Conservation (phyloP, 1,140 invertebrate genomes). For the Drosophila sp. region DNA sequence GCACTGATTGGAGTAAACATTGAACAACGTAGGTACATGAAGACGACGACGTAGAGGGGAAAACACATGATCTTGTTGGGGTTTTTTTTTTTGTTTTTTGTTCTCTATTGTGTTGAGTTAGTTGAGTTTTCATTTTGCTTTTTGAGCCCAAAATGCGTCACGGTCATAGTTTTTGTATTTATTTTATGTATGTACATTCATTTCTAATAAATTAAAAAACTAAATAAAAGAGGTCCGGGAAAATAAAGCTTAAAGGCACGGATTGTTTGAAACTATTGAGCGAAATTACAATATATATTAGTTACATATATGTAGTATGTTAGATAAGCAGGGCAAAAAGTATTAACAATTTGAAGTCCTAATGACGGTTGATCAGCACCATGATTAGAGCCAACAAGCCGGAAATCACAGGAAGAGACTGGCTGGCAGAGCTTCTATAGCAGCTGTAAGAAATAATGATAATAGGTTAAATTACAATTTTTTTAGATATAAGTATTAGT, state of each 20-base stretch:
- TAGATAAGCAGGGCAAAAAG: not conserved
- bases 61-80: conserved; percentile 34
- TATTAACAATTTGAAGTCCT: conserved; percentile 2
- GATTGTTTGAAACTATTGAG: conserved; percentile 13
- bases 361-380: conserved; percentile 55
- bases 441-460: not conserved
- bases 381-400: conserved; percentile 54
- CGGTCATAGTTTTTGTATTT: conserved; percentile 14
- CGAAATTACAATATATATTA: not conserved
- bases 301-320: too few species aligned
- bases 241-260: conserved; percentile 37
- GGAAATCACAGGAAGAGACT: conserved; percentile 54
- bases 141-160: conserved; percentile 20
- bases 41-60: not conserved
- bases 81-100: conserved; percentile 24
- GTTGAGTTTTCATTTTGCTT: conserved; percentile 19
- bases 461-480: too few species aligned
- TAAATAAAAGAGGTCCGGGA: conserved; percentile 65
- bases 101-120: not conserved
- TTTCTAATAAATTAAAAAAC: conserved; percentile 65
- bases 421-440: conserved; percentile 31
- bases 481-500: not conserved
- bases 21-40: conserved; percentile 3
- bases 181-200: not conserved
- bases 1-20: conserved; percentile 46